phyloP scores from a whole-genome alignment of 1,140 invertebrate genomes.

The Galleria mellonella region DNA sequence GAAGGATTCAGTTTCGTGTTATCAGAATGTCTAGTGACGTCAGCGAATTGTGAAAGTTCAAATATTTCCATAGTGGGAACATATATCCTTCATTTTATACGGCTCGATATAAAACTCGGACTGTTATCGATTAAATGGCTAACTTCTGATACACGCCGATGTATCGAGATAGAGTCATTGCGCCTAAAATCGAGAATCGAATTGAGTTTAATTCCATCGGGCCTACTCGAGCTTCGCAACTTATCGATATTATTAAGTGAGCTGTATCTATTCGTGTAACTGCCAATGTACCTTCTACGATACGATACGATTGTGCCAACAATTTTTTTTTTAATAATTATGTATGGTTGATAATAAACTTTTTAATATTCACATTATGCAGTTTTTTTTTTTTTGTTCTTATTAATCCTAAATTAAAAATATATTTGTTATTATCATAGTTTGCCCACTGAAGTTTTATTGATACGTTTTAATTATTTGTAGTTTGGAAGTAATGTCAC shows the following conservation, averaged over 20 bases:
- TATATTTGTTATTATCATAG: too few species aligned
- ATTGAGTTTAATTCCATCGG: not conserved
- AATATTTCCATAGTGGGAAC: not conserved
- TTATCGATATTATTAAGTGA: constrained; percentile 6
- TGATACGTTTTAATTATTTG: too few species aligned
- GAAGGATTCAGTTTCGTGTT: too few species aligned
- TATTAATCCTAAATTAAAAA: too few species aligned
- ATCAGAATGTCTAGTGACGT: not conserved
- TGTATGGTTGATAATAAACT: constrained; percentile 60
- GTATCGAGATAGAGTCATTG: constrained; percentile 4
- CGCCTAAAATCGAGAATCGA: not conserved
- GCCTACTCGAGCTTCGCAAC: constrained; percentile 16
- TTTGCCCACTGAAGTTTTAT: too few species aligned
- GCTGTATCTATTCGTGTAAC: constrained; percentile 16
- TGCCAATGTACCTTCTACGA: constrained; percentile 34
- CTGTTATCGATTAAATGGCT: constrained; percentile 1
- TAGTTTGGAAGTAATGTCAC: too few species aligned
- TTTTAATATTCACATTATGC: constrained; percentile 43
- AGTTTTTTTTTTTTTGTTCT: constrained; percentile 12
- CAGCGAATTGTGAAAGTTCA: constrained; percentile 9
- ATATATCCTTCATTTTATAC: not conserved
- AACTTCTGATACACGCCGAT: not conserved
- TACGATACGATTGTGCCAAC: constrained; percentile 56
- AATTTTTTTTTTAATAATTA: constrained; percentile 33
- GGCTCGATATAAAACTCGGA: not conserved